Conservation (phyloP, 2,113 vertebrate genomes). For the Glaucomys volans region DNA sequence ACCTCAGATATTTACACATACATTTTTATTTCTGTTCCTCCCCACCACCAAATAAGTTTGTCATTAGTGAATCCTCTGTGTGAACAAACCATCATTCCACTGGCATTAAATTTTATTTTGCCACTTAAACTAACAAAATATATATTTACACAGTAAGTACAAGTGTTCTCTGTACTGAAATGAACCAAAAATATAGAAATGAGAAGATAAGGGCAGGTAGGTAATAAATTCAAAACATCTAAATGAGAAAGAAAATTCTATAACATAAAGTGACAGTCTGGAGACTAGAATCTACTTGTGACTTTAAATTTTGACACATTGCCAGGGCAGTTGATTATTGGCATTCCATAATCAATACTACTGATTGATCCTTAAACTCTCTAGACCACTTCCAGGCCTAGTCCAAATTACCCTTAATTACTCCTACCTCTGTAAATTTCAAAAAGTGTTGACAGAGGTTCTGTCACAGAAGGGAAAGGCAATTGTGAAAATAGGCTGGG, state of each 20-base stretch:
- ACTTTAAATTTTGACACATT: constrained; percentile 38
- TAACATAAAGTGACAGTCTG: background rate
- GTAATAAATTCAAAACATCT: background rate
- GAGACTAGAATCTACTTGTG: background rate
- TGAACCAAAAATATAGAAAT: background rate
- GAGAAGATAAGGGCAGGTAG: background rate
- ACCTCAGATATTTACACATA: background rate
- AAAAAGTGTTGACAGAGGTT: background rate
- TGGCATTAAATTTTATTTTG: background rate
- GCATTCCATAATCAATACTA: background rate
- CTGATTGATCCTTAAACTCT: background rate
- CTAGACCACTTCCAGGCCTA: background rate
- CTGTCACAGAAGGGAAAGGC: background rate
- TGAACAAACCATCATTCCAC: background rate
- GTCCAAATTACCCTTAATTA: background rate
- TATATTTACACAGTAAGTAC: background rate
- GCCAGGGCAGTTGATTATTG: background rate
- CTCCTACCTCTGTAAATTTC: background rate
- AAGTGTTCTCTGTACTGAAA: background rate
- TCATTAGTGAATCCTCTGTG: background rate
- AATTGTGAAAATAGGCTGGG: background rate
- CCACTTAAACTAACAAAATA: background rate
- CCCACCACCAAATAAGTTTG: background rate
- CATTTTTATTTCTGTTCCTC: background rate
- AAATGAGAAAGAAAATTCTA: background rate